Evolutionary conservation across 1,140 invertebrate species (phyloP).

Genomic region (Bradynema listronoti): DNA sequence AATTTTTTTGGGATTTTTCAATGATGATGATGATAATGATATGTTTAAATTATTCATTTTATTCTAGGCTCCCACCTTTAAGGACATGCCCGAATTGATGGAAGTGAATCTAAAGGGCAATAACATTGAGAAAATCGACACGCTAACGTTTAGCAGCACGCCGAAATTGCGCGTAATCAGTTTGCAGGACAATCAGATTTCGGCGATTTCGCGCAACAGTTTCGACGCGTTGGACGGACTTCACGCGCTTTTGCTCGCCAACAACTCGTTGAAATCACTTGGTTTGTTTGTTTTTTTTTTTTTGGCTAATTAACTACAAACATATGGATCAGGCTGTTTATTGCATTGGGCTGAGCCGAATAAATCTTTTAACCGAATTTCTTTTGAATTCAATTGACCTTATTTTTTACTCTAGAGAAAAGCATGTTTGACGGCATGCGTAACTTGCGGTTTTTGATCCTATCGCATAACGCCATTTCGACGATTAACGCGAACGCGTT

Average conservation of each 20-base stretch:
- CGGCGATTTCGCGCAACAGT: constrained; percentile 43
- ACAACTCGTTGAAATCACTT: constrained; percentile 42
- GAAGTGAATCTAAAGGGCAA: constrained; percentile 40
- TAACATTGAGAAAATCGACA: constrained; percentile 42
- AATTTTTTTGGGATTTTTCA: too few relatives aligned
- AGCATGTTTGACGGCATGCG: constrained; percentile 58
- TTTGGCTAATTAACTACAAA: neutral
- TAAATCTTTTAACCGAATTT: too few relatives aligned
- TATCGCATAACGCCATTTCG: constrained; percentile 49
- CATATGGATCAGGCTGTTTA: neutral
- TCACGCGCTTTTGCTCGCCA: constrained; percentile 37
- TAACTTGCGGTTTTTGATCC: constrained; percentile 48
- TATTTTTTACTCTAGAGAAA: constrained; percentile 34
- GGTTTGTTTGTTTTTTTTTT: constrained; percentile 6
- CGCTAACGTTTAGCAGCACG: constrained; percentile 50
- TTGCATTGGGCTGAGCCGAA: too few relatives aligned
- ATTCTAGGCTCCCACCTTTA: constrained; percentile 47
- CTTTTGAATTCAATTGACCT: too few relatives aligned
- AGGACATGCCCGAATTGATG: constrained; percentile 47
- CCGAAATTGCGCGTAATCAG: constrained; percentile 45
- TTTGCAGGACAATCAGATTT: constrained; percentile 49
- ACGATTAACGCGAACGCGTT: constrained; percentile 45
- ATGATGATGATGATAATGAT: too few relatives aligned
- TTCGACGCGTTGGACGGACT: constrained; percentile 49
- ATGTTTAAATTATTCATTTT: neutral